These are phyloP conservation scores for Crotalus viridis DNA, from an alignment of 2,113 vertebrate species.

Conservation along the genomic window DNA sequence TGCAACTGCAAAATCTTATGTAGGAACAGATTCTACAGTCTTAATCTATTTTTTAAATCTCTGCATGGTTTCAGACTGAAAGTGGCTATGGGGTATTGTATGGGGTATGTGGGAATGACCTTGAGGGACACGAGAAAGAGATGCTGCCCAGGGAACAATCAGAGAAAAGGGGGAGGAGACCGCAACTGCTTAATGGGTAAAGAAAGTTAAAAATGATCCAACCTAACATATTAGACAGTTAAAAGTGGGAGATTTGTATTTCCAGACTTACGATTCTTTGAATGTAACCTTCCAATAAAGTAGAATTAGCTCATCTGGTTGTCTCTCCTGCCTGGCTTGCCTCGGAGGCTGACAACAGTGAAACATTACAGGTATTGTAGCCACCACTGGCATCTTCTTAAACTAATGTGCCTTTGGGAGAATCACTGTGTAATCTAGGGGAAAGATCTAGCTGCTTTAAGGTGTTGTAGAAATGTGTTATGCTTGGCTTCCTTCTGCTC, in stretches of 20 bases:
- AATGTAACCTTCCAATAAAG: not conserved
- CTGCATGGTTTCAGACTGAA: not conserved
- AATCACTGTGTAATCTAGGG: not conserved
- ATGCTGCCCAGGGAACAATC: not conserved
- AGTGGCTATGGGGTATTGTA: not conserved
- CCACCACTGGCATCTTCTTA: not conserved
- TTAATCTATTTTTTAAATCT: not conserved
- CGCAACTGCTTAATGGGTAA: not conserved
- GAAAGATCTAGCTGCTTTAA: not conserved
- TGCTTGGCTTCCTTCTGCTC: not conserved
- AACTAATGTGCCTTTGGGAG: not conserved
- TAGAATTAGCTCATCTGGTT: not conserved
- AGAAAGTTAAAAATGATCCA: not conserved
- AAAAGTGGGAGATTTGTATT: not conserved
- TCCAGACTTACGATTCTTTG: not conserved
- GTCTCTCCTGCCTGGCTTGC: not conserved
- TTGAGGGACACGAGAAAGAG: not conserved
- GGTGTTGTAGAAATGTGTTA: not conserved
- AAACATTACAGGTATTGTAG: not conserved
- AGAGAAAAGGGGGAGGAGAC: not conserved
- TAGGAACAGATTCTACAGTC: not conserved
- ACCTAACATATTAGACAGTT: not conserved
- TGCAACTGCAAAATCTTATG: not conserved
- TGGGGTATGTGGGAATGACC: not conserved
- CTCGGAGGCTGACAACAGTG: not conserved